Evolutionary conservation across 2,797 vertebrate species (phyloP).

Genomic region (Pitangus sulphuratus): DNA sequence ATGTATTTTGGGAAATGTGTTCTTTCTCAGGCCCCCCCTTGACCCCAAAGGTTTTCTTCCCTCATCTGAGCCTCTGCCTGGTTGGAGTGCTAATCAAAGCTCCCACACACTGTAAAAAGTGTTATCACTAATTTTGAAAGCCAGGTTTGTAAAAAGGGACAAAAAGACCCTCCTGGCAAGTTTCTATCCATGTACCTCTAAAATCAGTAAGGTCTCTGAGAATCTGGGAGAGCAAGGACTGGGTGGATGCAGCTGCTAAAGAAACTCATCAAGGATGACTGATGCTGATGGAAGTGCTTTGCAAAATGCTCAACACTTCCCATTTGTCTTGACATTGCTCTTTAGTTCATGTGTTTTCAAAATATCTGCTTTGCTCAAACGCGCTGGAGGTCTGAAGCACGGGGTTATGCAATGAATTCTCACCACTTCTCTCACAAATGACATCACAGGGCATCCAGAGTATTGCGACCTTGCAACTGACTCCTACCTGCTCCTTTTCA

Average conservation of each 20-base stretch:
- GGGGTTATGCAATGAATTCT: background rate
- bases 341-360: background rate
- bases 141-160: background rate
- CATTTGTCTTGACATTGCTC: background rate
- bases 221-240: background rate
- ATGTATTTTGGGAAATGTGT: background rate
- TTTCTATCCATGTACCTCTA: background rate
- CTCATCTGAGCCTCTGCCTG: background rate
- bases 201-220: background rate
- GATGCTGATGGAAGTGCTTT: background rate
- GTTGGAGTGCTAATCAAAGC: background rate
- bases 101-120: background rate
- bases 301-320: background rate
- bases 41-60: background rate
- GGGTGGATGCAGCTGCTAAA: background rate
- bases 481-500: background rate
- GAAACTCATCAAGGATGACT: background rate
- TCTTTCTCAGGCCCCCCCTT: background rate
- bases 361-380: background rate
- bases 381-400: background rate
- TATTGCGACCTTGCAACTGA: accelerated
- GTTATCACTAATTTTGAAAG: background rate
- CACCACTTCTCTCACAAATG: background rate
- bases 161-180: background rate
- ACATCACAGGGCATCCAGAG: background rate